A percentile compares a stretch with the other conserved stretches of the same genome.
Evolutionary conservation across 1,140 invertebrate genomes (phyloP).

Genomic region (Armadillidium nasatum): DNA sequence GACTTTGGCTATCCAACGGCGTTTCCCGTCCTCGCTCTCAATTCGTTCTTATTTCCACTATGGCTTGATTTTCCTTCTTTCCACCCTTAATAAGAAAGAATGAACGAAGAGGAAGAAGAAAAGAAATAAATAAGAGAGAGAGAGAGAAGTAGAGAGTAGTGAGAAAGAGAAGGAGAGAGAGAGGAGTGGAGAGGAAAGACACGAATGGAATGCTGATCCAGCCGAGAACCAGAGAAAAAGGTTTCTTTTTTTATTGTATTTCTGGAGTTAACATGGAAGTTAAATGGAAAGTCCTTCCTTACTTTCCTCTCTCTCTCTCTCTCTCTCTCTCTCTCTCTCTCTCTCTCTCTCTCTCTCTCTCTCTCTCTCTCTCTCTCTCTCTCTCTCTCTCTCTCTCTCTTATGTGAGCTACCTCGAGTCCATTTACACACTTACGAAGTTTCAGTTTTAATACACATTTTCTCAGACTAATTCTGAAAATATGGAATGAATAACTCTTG

Average conservation of each 20-base stretch:
- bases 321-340: not conserved
- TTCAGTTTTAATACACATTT: too few species aligned
- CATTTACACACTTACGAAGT: too few species aligned
- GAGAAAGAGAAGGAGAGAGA: too few species aligned
- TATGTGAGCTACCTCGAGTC: not conserved
- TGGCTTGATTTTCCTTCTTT: too few species aligned
- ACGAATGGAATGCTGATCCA: not conserved
- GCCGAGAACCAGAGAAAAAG: not conserved
- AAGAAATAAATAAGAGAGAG: not conserved
- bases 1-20: not conserved
- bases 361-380: conserved; percentile 2
- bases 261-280: not conserved
- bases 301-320: not conserved
- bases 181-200: not conserved
- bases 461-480: too few species aligned
- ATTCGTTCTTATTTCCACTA: not conserved
- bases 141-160: not conserved
- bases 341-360: not conserved
- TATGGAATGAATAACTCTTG: too few species aligned
- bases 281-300: conserved; percentile 3
- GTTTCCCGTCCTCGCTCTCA: not conserved
- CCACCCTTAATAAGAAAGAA: too few species aligned
- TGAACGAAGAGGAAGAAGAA: too few species aligned
- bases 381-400: conserved; percentile 2
- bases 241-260: not conserved